A percentile compares a stretch with the other conserved stretches of the same genome.
phyloP scores from a whole-genome alignment of 2,888 invertebrate species.

The Amorpha juglandis region DNA sequence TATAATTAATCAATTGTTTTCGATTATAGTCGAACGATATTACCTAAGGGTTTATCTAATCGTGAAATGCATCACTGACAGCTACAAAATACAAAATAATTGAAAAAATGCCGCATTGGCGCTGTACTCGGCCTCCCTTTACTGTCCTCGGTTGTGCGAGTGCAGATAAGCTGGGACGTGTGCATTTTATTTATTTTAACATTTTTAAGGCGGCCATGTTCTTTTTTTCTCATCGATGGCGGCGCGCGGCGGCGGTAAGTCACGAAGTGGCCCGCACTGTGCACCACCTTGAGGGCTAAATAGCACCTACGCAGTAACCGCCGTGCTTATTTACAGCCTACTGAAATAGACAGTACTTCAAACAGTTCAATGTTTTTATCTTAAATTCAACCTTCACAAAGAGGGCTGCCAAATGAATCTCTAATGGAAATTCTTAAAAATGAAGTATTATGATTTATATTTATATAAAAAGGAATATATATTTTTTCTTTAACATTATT shows the following conservation, averaged over 20 bases:
- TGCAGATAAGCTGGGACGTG: constrained; percentile 79
- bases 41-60: constrained; percentile 26
- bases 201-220: constrained; percentile 65
- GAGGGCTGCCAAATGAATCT: too few species aligned
- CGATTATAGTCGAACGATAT: constrained; percentile 3
- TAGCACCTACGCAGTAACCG: constrained; percentile 70
- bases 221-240: constrained; percentile 64
- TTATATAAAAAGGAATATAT: too few species aligned
- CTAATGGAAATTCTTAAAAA: too few species aligned
- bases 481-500: too few species aligned
- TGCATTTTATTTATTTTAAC: constrained; percentile 84
- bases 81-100: constrained; percentile 36
- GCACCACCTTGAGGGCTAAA: constrained; percentile 80
- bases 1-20: constrained; percentile 15
- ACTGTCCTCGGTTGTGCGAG: constrained; percentile 67
- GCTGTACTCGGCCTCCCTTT: constrained; percentile 60
- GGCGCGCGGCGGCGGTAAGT: constrained; percentile 74
- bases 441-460: too few species aligned
- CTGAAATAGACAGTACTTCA: constrained; percentile 40
- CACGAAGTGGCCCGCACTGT: constrained; percentile 74
- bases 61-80: constrained; percentile 26
- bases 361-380: neutral
- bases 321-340: constrained; percentile 56
- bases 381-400: neutral
- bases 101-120: constrained; percentile 35